phyloP scores from a whole-genome alignment of 2,113 vertebrate species.

The Pyxicephalus adspersus region DNA sequence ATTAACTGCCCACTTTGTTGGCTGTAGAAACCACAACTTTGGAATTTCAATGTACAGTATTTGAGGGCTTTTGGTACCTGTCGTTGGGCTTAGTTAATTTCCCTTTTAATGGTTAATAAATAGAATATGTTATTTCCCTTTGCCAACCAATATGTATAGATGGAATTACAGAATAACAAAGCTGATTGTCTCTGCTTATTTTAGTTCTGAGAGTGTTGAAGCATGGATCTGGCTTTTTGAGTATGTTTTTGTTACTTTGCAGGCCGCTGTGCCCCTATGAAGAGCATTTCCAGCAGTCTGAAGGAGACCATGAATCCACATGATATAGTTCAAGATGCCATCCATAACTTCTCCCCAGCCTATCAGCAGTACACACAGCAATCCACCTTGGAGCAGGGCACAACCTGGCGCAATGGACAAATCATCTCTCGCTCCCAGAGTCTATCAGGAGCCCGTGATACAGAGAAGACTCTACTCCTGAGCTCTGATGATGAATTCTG shows the following conservation, averaged over 20 bases:
- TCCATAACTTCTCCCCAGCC: slow-evolving; percentile 95
- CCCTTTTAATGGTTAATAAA: too few relatives aligned
- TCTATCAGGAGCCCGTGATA: slow-evolving; percentile 81
- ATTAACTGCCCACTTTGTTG: too few relatives aligned
- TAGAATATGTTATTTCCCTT: too few relatives aligned
- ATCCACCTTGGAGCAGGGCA: slow-evolving; percentile 84
- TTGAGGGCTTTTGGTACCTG: too few relatives aligned
- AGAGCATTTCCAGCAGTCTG: slow-evolving; percentile 97
- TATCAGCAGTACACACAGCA: slow-evolving; percentile 98
- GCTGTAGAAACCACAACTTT: too few relatives aligned
- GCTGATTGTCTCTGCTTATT: too few relatives aligned
- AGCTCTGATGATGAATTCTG: slow-evolving; percentile 95
- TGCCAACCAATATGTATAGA: too few relatives aligned
- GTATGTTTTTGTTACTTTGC: slow-evolving; percentile 3
- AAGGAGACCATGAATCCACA: slow-evolving; percentile 96
- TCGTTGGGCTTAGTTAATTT: too few relatives aligned
- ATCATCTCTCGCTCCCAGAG: slow-evolving; percentile 85
- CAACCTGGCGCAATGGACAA: slow-evolving; percentile 72
- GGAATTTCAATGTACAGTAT: too few relatives aligned
- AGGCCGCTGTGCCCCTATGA: slow-evolving; percentile 95
- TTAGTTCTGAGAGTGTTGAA: too few relatives aligned
- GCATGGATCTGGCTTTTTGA: too few relatives aligned
- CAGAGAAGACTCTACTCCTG: slow-evolving; percentile 90
- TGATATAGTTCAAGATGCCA: slow-evolving; percentile 92
- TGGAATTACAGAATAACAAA: too few relatives aligned